These are phyloP conservation scores for Epirrhoe alternata DNA, from an alignment of 2,888 invertebrate species.

Conservation along the genomic window DNA sequence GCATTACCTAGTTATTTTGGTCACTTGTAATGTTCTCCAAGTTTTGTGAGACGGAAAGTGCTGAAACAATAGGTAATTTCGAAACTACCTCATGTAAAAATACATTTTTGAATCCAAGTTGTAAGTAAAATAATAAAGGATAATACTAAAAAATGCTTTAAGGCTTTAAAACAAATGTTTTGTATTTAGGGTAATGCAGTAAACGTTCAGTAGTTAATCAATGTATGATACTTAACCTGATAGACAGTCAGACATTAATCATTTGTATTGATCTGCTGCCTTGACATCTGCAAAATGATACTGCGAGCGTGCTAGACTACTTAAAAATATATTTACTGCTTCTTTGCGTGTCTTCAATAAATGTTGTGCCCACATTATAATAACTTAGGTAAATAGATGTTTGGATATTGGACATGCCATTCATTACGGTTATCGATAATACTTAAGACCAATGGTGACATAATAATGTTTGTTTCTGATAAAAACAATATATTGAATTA, in stretches of 20 bases:
- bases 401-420: too few species aligned
- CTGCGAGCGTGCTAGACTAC: slow-evolving; percentile 25
- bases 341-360: slow-evolving; percentile 4
- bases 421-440: too few species aligned
- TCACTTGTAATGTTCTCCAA: too few species aligned
- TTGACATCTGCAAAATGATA: slow-evolving; percentile 41
- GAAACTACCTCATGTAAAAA: too few species aligned
- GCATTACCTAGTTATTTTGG: not conserved
- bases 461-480: not conserved
- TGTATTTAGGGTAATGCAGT: not conserved
- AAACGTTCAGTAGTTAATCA: slow-evolving; percentile 9
- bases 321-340: slow-evolving; percentile 32
- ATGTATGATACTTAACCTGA: slow-evolving; percentile 15
- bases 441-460: not conserved
- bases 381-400: too few species aligned
- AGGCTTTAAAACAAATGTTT: not conserved
- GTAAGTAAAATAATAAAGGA: not conserved
- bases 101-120: too few species aligned
- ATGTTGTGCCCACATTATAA: too few species aligned
- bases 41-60: too few species aligned
- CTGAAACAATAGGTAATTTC: too few species aligned
- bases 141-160: not conserved
- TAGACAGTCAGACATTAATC: slow-evolving; percentile 36
- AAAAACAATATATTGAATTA: not conserved
- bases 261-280: slow-evolving; percentile 29